A percentile compares a stretch with the other conserved stretches of the same genome.
These are phyloP conservation scores for Saimiri boliviensis DNA, from an alignment of 2,113 vertebrate species.

Conservation along the genomic window DNA sequence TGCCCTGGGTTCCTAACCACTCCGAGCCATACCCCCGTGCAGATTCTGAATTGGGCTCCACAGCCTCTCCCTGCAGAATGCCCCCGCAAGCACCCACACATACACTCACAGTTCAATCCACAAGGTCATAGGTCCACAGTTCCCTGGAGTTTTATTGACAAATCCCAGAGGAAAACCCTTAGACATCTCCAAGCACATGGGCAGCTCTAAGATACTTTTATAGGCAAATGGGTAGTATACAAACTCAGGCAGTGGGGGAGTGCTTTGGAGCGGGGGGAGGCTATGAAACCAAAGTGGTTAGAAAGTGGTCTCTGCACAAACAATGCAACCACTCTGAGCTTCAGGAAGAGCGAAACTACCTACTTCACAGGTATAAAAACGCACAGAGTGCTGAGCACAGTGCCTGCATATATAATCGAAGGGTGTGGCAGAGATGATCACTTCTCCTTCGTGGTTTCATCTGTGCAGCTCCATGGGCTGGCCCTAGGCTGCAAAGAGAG, in stretches of 20 bases:
- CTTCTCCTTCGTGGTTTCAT: neutral
- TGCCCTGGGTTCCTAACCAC: neutral
- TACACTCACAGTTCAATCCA: neutral
- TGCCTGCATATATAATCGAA: too few species aligned
- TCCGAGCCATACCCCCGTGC: neutral
- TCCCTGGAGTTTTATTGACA: neutral
- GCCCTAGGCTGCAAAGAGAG: neutral
- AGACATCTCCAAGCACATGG: neutral
- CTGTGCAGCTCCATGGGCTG: neutral
- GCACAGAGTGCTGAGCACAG: neutral
- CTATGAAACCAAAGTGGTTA: neutral
- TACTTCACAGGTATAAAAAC: neutral
- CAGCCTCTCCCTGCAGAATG: neutral
- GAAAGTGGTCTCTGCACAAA: neutral
- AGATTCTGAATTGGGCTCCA: neutral
- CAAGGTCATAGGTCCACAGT: neutral
- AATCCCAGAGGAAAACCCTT: neutral
- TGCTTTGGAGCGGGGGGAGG: rapidly evolving
- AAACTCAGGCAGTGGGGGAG: neutral
- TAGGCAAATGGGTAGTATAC: neutral
- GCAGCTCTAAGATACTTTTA: neutral
- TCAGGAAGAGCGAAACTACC: neutral
- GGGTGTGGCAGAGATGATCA: rapidly evolving
- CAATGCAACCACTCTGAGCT: neutral
- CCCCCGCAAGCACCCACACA: rapidly evolving